A percentile compares a stretch with the other conserved stretches of the same genome.
These are phyloP conservation scores for Formica exsecta DNA, from an alignment of 1,140 invertebrate genomes.

Conservation along the genomic window DNA sequence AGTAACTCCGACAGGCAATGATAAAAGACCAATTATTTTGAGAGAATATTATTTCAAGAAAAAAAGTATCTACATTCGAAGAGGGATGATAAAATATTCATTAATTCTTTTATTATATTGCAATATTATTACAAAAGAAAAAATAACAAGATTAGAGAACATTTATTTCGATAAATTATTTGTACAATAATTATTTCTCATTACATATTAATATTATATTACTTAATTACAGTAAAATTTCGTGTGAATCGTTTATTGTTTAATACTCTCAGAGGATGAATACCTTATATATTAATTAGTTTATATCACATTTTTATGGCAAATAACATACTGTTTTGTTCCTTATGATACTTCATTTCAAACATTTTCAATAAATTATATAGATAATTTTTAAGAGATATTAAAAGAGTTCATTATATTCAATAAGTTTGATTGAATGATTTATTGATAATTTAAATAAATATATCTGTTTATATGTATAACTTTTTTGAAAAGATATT, in stretches of 20 bases:
- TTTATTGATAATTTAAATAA: background rate
- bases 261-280: background rate
- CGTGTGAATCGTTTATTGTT: background rate
- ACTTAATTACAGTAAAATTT: background rate
- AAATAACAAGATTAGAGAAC: background rate
- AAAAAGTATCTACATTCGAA: background rate
- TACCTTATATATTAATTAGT: background rate
- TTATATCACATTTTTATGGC: background rate
- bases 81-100: background rate
- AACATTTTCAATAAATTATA: background rate
- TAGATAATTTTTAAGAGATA: background rate
- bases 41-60: background rate
- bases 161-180: too few relatives aligned
- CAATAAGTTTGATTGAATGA: background rate
- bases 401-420: background rate
- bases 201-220: too few relatives aligned
- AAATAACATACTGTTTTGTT: background rate
- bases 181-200: too few relatives aligned
- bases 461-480: background rate
- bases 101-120: conserved; percentile 1
- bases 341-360: background rate
- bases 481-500: background rate
- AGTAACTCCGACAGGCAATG: background rate
- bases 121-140: background rate
- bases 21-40: background rate